phyloP scores from a whole-genome alignment of 2,113 vertebrate species.

The Mesitornis unicolor region DNA sequence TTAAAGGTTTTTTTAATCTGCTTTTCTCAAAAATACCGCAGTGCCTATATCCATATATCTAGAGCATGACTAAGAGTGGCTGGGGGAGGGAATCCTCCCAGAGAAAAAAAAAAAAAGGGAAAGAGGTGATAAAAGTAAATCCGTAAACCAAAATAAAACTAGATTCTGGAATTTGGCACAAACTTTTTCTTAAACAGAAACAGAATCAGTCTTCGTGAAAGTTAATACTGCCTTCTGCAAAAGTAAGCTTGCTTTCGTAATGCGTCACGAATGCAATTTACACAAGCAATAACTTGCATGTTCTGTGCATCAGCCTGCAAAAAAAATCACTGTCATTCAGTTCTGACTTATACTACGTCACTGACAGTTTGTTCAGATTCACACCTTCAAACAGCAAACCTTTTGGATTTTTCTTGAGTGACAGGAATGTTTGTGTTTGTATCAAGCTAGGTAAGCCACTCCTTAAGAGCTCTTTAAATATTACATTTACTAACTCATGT shows the following conservation, averaged over 20 bases:
- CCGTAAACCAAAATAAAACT: background rate
- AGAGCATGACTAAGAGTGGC: background rate
- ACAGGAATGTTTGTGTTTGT: background rate
- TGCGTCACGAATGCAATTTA: background rate
- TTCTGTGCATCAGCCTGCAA: background rate
- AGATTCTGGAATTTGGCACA: background rate
- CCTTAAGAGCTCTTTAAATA: background rate
- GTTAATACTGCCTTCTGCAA: background rate
- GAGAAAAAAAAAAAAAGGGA: background rate
- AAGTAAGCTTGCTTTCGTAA: background rate
- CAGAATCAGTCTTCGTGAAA: background rate
- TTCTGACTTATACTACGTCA: background rate
- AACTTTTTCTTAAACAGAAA: background rate
- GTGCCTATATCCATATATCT: background rate
- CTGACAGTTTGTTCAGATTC: background rate
- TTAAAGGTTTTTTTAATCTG: background rate
- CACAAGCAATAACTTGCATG: background rate
- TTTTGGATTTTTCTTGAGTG: background rate
- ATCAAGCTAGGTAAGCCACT: background rate
- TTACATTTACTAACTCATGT: background rate
- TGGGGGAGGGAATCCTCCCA: conserved; percentile 4
- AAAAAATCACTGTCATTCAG: background rate
- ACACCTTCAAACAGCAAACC: background rate
- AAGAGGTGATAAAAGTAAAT: background rate
- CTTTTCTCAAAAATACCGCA: background rate